A percentile compares a stretch with the other conserved stretches of the same genome.
Evolutionary conservation across 2,113 vertebrate genomes (phyloP).

Genomic region (Menidia beryllina): DNA sequence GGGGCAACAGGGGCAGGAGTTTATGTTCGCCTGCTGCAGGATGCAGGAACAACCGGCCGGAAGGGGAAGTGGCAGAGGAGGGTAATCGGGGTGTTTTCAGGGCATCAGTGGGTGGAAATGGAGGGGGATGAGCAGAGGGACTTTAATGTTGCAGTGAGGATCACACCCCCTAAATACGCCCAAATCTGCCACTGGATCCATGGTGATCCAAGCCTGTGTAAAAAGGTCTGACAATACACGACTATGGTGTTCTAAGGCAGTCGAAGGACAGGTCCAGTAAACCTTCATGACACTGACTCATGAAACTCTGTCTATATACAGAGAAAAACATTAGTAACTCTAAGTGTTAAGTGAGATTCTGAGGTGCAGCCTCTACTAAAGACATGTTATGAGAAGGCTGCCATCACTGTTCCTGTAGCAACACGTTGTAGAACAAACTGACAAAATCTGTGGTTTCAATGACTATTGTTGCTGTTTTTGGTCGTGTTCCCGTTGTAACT

Average conservation of each 20-base stretch:
- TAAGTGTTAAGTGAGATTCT: too few relatives aligned
- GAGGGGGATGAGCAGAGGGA: constrained; percentile 86
- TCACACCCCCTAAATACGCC: constrained; percentile 92
- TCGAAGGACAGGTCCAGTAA: background rate
- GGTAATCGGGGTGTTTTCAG: constrained; percentile 91
- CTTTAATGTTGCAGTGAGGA: constrained; percentile 94
- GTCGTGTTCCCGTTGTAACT: background rate
- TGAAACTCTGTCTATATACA: background rate
- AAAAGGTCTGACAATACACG: constrained; percentile 69
- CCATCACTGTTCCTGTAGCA: constrained; percentile 2
- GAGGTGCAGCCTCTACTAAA: too few relatives aligned
- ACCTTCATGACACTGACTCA: background rate
- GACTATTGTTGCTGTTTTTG: background rate
- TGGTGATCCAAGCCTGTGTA: constrained; percentile 82
- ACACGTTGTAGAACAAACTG: too few relatives aligned
- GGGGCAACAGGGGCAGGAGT: constrained; percentile 92
- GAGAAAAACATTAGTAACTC: too few relatives aligned
- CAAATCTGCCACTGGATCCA: constrained; percentile 97
- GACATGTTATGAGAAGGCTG: too few relatives aligned
- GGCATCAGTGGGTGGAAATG: constrained; percentile 90
- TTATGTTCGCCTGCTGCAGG: constrained; percentile 87
- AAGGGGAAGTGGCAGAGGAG: constrained; percentile 87
- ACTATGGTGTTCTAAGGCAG: background rate
- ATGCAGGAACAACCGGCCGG: constrained; percentile 23
- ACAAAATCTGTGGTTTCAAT: background rate